Evolutionary conservation across 1,140 invertebrate genomes (phyloP), one percentile per base, ranked within the genome.

Genomic region (Himalopsyche phryganea): DNA sequence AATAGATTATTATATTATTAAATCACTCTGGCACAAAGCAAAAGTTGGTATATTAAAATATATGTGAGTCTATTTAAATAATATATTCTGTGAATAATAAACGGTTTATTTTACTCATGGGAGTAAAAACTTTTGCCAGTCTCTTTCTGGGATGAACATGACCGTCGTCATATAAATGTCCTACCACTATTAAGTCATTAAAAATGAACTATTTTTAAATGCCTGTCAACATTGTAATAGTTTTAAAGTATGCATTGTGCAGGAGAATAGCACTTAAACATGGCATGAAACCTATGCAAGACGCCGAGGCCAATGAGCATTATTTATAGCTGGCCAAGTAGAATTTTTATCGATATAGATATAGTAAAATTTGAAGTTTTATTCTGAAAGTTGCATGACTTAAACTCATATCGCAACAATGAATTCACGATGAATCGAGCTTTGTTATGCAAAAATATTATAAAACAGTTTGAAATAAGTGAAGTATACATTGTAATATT

Each of bases 181-280:
- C 58, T 18, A 38, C 32, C 6, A 10, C 41, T 28, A 9, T 9
- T 28, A 15, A 20, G 38, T 7, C 6, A 15, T 15, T 47, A 38
- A 35, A 46, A 36, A 11, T 51, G 45, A 19, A 35, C 47, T 36
- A 44, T 54, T 60, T 60, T 60, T 50, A 54, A 60, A 38, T 54
- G 51, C 36, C 41, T 35, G 44, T 42, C 45, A 40, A 55, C 58
- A 60, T 54, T 41, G 58, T 60, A 53, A 28, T 28, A 28, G 23
- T 28, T 45, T 32, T 42, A 20, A 23, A 45, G 38, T 51, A 44
- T 44, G 41, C 41, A 53, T 19, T 53, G 32, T 23, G 49, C 49
- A 50, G 23, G 23, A 20, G 33, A 15, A 40, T 36, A 50, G 49
- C 18, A 40, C 18, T 50, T 13, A 33, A 28, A 28, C 23, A 3